Evolutionary conservation across 2,113 vertebrate genomes (phyloP).

Genomic region (Phasianus colchicus): DNA sequence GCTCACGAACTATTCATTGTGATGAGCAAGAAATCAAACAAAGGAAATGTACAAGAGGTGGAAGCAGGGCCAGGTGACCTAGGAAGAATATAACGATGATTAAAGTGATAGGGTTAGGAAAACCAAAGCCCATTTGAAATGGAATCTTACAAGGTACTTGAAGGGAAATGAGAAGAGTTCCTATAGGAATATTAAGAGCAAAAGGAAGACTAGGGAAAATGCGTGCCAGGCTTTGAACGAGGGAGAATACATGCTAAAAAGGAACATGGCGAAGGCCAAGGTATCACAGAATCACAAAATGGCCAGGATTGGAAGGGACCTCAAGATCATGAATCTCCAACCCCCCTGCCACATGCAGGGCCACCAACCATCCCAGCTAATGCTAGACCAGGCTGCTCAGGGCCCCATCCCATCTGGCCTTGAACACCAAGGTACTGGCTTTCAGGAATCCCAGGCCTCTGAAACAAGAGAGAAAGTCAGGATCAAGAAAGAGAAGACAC

Average conservation of each 20-base stretch:
- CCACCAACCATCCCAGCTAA: too few species aligned
- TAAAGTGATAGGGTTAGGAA: neutral
- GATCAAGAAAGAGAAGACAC: neutral
- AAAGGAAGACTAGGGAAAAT: neutral
- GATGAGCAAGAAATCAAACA: neutral
- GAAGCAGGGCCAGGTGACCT: neutral
- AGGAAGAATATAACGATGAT: neutral
- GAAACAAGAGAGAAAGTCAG: neutral
- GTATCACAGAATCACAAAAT: neutral
- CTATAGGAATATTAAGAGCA: neutral
- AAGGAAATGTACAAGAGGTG: neutral
- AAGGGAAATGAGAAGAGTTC: neutral
- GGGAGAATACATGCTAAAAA: neutral
- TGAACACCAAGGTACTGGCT: neutral
- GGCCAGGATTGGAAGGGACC: too few species aligned
- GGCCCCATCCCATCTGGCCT: too few species aligned
- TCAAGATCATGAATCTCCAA: too few species aligned
- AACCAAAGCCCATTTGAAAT: neutral
- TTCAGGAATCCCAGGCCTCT: neutral
- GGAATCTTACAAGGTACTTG: neutral
- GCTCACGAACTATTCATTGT: neutral
- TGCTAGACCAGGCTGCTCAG: too few species aligned
- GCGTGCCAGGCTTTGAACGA: neutral
- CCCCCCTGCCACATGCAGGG: too few species aligned
- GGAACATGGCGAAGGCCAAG: neutral